Conservation (phyloP, 2,888 invertebrate species). For the Lysandra bellargus region DNA sequence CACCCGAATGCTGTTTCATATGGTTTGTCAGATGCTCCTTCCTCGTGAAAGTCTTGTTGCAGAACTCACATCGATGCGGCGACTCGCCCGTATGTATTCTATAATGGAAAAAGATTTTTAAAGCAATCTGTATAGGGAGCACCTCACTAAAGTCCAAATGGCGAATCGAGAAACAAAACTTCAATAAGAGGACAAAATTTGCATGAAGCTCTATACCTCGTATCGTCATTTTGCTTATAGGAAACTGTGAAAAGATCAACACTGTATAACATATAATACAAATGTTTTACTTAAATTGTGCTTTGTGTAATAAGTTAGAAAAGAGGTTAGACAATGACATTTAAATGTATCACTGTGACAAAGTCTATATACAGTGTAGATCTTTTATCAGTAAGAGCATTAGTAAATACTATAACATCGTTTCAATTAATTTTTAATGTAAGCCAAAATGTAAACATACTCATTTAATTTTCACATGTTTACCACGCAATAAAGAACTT, state of each 20-base stretch:
- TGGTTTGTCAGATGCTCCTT: slow-evolving; percentile 86
- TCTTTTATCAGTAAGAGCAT: no score
- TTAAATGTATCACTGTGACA: no score
- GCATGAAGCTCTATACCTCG: neutral
- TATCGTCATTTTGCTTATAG: neutral
- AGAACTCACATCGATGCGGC: slow-evolving; percentile 87
- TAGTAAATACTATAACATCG: no score
- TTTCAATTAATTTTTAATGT: no score
- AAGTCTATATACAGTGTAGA: no score
- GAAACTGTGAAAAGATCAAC: neutral
- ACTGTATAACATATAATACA: neutral
- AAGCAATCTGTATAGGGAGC: neutral
- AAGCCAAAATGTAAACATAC: no score
- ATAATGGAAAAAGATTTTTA: slow-evolving; percentile 30
- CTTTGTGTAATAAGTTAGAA: no score
- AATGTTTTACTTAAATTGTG: no score
- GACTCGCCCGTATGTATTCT: slow-evolving; percentile 84
- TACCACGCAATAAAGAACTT: no score
- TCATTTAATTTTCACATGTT: no score
- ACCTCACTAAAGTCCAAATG: neutral
- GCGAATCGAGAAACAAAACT: neutral
- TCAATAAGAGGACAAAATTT: neutral
- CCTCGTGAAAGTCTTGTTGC: slow-evolving; percentile 86
- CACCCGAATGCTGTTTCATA: slow-evolving; percentile 85
- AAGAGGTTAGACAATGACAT: no score